Conservation (phyloP, 2,797 vertebrate genomes). For the Hephaestus fuliginosus region DNA sequence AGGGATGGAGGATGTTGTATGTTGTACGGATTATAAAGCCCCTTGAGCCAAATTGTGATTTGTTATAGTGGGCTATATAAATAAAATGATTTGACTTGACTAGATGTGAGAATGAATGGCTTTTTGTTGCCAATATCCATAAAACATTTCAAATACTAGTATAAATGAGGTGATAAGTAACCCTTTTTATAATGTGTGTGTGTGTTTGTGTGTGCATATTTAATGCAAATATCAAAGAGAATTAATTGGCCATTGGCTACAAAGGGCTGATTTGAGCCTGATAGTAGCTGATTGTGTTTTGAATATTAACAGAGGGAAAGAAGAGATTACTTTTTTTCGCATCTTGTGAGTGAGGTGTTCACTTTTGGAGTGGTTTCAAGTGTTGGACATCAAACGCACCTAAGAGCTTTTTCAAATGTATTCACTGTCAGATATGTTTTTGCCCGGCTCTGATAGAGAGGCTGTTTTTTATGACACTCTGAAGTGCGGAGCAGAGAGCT, state of each 20-base stretch:
- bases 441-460: slow-evolving; percentile 48
- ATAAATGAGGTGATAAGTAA: neutral
- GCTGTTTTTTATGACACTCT: slow-evolving; percentile 37
- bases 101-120: neutral
- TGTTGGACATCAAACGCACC: slow-evolving; percentile 62
- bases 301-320: slow-evolving; percentile 22
- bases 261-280: slow-evolving; percentile 15
- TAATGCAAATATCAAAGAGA: neutral
- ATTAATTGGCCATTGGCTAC: slow-evolving; percentile 2
- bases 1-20: no score
- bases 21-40: no score
- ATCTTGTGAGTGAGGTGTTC: slow-evolving; percentile 41
- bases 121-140: neutral
- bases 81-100: no score
- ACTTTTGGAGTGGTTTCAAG: slow-evolving; percentile 56
- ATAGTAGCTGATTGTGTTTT: slow-evolving; percentile 28
- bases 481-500: slow-evolving; percentile 47
- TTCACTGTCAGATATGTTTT: slow-evolving; percentile 72
- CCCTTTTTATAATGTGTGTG: neutral
- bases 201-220: no score
- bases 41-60: no score
- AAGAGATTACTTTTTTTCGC: slow-evolving; percentile 3
- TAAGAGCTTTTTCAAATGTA: slow-evolving; percentile 61
- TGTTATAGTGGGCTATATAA: no score
- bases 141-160: neutral